Evolutionary conservation across 2,113 vertebrate genomes (phyloP).

Genomic region (Rhinichthys klamathensis): DNA sequence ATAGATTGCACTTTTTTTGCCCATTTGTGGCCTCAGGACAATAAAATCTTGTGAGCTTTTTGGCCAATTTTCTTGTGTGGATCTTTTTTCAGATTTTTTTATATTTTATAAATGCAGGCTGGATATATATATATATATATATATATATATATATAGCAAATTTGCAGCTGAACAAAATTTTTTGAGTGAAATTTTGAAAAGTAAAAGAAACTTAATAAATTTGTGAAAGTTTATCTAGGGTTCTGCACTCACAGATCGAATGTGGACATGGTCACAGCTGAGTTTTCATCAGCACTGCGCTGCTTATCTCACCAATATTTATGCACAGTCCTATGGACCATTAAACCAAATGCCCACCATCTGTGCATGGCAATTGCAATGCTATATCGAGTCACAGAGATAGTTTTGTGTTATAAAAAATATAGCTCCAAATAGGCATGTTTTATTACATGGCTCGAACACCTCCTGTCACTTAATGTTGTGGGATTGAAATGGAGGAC

Average conservation of each 20-base stretch:
- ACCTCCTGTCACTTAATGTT: slow-evolving; percentile 36
- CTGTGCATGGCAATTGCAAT: slow-evolving; percentile 47
- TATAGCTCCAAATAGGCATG: slow-evolving; percentile 43
- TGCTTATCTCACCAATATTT: slow-evolving; percentile 21
- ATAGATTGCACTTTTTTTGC: too few relatives aligned
- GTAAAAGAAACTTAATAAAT: too few relatives aligned
- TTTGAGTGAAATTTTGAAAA: too few relatives aligned
- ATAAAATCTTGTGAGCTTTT: too few relatives aligned
- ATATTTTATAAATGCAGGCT: too few relatives aligned
- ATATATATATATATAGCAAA: too few relatives aligned
- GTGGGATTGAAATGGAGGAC: slow-evolving; percentile 41
- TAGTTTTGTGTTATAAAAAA: slow-evolving; percentile 34
- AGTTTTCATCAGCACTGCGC: neutral
- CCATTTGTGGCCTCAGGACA: too few relatives aligned
- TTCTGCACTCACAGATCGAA: neutral
- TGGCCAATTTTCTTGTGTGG: too few relatives aligned
- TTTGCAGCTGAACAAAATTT: too few relatives aligned
- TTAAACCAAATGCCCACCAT: slow-evolving; percentile 41
- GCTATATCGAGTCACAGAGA: slow-evolving; percentile 3
- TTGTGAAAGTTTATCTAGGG: neutral
- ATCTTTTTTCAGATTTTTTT: too few relatives aligned
- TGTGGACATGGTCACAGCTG: neutral
- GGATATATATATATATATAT: too few relatives aligned
- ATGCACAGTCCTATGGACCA: slow-evolving; percentile 27
- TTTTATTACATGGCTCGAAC: slow-evolving; percentile 25